phyloP scores from a whole-genome alignment of 2,113 vertebrate genomes.

The Centropus unirufus region DNA sequence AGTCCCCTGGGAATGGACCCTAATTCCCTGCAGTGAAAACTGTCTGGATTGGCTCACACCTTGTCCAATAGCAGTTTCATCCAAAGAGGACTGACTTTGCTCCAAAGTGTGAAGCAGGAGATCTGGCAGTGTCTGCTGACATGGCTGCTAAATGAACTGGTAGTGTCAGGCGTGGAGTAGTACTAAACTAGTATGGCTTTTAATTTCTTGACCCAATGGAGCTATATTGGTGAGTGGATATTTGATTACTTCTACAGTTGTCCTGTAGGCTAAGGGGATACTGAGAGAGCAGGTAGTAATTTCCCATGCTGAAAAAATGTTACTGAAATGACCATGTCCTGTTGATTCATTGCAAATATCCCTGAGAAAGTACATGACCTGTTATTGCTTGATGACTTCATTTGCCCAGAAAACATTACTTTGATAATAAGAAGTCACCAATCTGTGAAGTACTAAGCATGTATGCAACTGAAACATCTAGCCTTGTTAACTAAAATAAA shows the following conservation, averaged over 20 bases:
- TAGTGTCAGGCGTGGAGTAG: not conserved
- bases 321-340: not conserved
- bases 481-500: not conserved
- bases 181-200: not conserved
- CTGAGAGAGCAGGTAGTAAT: not conserved
- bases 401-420: not conserved
- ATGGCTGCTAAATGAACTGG: not conserved
- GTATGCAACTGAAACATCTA: not conserved
- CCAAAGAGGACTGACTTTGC: not conserved
- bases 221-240: not conserved
- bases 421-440: not conserved
- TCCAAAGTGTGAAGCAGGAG: not conserved
- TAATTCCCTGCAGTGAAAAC: not conserved
- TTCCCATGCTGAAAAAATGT: not conserved
- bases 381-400: not conserved
- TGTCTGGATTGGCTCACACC: not conserved
- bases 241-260: not conserved
- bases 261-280: not conserved
- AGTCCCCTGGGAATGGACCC: not conserved
- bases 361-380: not conserved
- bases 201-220: not conserved
- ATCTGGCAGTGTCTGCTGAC: accelerated
- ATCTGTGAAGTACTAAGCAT: not conserved
- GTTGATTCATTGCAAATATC: not conserved
- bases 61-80: not conserved